Evolutionary conservation across 2,888 invertebrate genomes (phyloP), one percentile per base, ranked within the genome.

Genomic region (Nephrotoma flavescens): DNA sequence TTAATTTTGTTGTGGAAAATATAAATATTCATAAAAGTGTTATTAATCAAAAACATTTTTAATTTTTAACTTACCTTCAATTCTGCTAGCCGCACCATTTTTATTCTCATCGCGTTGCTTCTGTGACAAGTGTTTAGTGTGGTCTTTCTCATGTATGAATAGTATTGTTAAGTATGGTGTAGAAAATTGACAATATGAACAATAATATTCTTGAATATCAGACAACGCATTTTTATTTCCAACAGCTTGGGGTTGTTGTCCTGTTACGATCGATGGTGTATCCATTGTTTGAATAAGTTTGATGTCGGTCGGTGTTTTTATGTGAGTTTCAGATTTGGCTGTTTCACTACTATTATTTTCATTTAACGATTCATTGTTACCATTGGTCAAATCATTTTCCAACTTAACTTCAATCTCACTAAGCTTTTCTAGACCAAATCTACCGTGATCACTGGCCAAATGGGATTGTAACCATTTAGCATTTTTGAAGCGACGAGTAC

Each of bases 61-160:
- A 52, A 31, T 31, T 12, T 47, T 1, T 12, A 71, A 71, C 71
- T 71, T 71, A 71, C 71, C 71, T 71, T 71, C 71, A 31, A 71
- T 71, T 71, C 71, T 6, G 71, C 71, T 44, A 42, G 83, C 84
- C 19, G 52, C 44, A 12, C 85, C 57, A 42, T 47, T 45, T 52
- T 87, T 44, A 71, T 71, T 19, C 2, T 71, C 71, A 83, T 87
- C 88, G 87, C 31, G 86, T 87, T 89, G 89, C 86, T 87, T 86
- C 86, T 47, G 88, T 84, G 57, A 88, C 86, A 9, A 87, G 85
- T 86, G 87, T 86, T 45, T 87, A 4, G 93, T 92, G 91, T 97
- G 97, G 83, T 97, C 96, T 89, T 97, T 95, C 91, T 98, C 98
- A 92, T 98, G 98, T 86, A 97, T 96, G 91, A 97, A 97, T 89